phyloP scores from a whole-genome alignment of 2,113 vertebrate genomes.

The Brachyhypopomus gauderio region DNA sequence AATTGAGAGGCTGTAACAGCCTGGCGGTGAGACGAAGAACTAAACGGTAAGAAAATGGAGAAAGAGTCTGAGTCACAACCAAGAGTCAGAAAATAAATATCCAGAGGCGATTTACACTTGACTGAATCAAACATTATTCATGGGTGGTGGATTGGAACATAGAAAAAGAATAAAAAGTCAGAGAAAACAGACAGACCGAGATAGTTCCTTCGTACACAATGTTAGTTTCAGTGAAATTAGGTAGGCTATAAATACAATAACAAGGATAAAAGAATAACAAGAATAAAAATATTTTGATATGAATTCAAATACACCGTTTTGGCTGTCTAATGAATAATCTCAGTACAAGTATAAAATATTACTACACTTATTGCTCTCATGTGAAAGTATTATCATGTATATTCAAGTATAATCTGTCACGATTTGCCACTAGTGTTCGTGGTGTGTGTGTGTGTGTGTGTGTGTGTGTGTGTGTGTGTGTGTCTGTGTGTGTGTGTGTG shows the following conservation, averaged over 20 bases:
- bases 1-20: background rate
- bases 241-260: background rate
- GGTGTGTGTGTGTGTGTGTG: too few species aligned
- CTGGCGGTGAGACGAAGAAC: background rate
- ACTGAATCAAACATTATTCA: background rate
- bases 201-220: background rate
- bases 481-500: too few species aligned
- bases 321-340: background rate
- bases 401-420: too few species aligned
- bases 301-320: background rate
- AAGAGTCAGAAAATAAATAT: background rate
- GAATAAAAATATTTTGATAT: too few species aligned
- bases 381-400: too few species aligned
- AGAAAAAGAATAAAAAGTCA: background rate
- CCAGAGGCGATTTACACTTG: background rate
- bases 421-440: too few species aligned
- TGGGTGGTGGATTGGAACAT: background rate
- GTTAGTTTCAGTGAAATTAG: too few species aligned
- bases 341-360: background rate
- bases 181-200: background rate
- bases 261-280: too few species aligned
- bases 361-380: too few species aligned
- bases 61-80: background rate
- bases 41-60: conserved; percentile 18
- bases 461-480: too few species aligned